These are phyloP conservation scores for Ochotona princeps DNA, from an alignment of 2,113 vertebrate genomes.

Conservation along the genomic window DNA sequence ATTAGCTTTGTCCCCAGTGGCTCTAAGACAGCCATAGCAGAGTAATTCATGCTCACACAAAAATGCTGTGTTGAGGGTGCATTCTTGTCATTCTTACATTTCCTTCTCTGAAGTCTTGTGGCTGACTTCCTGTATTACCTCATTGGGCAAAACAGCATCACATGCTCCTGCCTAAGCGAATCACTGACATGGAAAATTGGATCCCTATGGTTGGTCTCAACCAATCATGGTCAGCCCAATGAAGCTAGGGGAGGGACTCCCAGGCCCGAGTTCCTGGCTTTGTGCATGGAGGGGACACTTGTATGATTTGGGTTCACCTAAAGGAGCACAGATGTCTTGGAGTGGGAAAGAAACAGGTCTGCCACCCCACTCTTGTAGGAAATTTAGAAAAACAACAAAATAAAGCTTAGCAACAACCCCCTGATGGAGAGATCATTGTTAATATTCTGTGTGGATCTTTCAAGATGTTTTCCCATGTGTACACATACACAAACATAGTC, in stretches of 20 bases:
- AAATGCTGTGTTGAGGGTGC: not conserved
- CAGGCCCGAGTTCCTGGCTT: not conserved
- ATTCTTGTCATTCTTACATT: not conserved
- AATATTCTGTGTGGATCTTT: not conserved
- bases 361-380: not conserved
- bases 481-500: not conserved
- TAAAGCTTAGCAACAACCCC: not conserved
- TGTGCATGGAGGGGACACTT: not conserved
- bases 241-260: not conserved
- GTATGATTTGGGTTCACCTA: not conserved
- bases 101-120: not conserved
- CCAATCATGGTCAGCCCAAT: not conserved
- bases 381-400: slow-evolving; percentile 21
- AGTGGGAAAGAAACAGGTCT: not conserved
- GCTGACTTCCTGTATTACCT: not conserved
- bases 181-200: not conserved
- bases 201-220: not conserved
- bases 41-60: not conserved
- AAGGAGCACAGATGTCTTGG: not conserved
- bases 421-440: not conserved
- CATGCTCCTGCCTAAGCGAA: not conserved
- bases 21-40: not conserved
- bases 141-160: not conserved
- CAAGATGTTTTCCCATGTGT: not conserved
- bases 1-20: not conserved